These are phyloP conservation scores for Chloropsis hardwickii DNA, from an alignment of 2,113 vertebrate species.

Conservation along the genomic window DNA sequence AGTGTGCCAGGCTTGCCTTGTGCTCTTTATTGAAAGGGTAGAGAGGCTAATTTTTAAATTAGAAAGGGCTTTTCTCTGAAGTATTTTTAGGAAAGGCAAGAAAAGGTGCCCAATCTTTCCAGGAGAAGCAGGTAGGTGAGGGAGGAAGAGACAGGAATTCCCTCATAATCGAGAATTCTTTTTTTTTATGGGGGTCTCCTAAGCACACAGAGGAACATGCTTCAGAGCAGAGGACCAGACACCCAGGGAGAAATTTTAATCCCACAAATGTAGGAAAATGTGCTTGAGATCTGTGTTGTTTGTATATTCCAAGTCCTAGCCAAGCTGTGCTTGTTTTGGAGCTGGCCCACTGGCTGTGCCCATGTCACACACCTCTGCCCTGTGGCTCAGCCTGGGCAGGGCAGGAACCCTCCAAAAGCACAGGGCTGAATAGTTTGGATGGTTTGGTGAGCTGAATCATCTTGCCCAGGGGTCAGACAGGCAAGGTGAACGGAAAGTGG, in stretches of 20 bases:
- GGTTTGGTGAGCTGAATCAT: neutral
- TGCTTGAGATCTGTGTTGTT: neutral
- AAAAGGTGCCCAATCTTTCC: neutral
- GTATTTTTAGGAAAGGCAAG: neutral
- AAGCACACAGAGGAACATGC: neutral
- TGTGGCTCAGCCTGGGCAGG: neutral
- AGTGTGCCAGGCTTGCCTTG: neutral
- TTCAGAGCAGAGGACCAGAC: neutral
- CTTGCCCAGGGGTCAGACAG: neutral
- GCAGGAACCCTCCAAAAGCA: neutral
- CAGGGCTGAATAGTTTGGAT: neutral
- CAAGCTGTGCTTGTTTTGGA: neutral
- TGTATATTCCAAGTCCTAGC: neutral
- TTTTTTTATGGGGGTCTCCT: neutral
- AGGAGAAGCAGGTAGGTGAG: neutral
- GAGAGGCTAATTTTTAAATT: neutral
- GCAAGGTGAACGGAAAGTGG: neutral
- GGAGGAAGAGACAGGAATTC: neutral
- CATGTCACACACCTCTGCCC: neutral
- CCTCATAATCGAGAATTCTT: neutral
- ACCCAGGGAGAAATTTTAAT: neutral
- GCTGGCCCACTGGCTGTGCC: accelerated
- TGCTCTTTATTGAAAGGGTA: neutral
- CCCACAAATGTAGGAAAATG: neutral
- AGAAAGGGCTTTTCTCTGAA: neutral